These are phyloP conservation scores for Ceryle rudis DNA, from an alignment of 2,797 vertebrate genomes.

Conservation along the genomic window DNA sequence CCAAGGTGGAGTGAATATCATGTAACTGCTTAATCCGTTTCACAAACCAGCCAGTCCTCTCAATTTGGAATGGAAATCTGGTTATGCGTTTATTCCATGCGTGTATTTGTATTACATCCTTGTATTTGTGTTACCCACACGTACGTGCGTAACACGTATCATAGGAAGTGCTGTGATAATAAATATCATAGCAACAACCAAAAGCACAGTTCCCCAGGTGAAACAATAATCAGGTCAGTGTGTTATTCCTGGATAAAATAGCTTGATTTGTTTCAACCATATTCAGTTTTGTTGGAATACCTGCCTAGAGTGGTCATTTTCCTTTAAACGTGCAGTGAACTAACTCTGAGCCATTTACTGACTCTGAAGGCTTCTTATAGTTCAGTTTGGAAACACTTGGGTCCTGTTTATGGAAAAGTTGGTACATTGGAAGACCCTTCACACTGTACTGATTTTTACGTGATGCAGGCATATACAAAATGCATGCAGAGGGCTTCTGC, in stretches of 20 bases:
- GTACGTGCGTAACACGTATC: neutral
- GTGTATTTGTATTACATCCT: neutral
- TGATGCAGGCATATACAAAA: neutral
- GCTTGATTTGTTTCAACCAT: neutral
- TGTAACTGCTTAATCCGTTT: neutral
- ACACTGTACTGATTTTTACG: neutral
- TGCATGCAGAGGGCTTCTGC: neutral
- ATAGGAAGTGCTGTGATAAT: neutral
- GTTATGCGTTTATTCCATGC: neutral
- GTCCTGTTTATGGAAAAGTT: neutral
- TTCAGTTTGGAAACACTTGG: neutral
- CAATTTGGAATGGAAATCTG: neutral
- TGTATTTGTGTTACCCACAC: neutral
- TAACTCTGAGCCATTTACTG: neutral
- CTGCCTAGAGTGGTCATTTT: neutral
- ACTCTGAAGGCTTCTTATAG: neutral
- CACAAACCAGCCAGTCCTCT: neutral
- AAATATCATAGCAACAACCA: neutral
- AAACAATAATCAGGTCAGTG: neutral
- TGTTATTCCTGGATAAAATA: neutral
- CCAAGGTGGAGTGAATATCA: neutral
- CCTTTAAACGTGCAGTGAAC: neutral
- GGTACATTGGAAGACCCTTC: neutral
- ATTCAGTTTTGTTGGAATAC: neutral
- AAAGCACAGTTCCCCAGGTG: neutral